Percentiles rank a stretch among this genome's conserved stretches.
phyloP scores from a whole-genome alignment of 2,797 vertebrate species.

The Eurystomus glaucurus region DNA sequence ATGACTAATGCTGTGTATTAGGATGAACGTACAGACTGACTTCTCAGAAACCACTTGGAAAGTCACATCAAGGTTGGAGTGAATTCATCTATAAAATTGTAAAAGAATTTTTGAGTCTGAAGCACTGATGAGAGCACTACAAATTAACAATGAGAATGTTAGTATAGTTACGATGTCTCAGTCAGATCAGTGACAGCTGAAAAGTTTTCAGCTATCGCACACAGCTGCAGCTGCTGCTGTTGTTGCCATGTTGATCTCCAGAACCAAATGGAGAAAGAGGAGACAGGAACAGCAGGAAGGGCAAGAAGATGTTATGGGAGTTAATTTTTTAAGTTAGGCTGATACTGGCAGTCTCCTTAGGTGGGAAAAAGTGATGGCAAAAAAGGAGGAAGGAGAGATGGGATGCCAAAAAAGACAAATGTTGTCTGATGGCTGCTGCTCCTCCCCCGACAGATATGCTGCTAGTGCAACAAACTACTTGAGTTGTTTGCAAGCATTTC shows the following conservation, averaged over 20 bases:
- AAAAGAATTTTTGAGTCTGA: neutral
- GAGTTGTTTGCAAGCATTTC: neutral
- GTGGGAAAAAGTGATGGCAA: neutral
- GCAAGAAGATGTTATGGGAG: neutral
- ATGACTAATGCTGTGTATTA: neutral
- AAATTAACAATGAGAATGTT: neutral
- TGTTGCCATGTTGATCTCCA: constrained; percentile 35
- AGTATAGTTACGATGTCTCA: neutral
- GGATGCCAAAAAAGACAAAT: neutral
- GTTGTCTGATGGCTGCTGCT: neutral
- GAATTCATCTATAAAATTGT: neutral
- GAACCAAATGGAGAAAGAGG: constrained; percentile 47
- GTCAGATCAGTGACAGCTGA: constrained; percentile 14
- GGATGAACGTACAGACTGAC: neutral
- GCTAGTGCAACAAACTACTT: neutral
- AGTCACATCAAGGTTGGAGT: neutral
- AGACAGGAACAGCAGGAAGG: neutral
- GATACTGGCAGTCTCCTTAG: neutral
- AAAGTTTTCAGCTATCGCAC: neutral
- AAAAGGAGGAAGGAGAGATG: neutral
- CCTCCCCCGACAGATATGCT: neutral
- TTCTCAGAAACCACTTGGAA: neutral
- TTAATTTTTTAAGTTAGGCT: neutral
- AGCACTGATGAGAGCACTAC: neutral
- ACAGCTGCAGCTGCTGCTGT: constrained; percentile 29